phyloP scores from a whole-genome alignment of 37 sponge, comb jelly and placozoan genomes.

The Halichondria panicea region DNA sequence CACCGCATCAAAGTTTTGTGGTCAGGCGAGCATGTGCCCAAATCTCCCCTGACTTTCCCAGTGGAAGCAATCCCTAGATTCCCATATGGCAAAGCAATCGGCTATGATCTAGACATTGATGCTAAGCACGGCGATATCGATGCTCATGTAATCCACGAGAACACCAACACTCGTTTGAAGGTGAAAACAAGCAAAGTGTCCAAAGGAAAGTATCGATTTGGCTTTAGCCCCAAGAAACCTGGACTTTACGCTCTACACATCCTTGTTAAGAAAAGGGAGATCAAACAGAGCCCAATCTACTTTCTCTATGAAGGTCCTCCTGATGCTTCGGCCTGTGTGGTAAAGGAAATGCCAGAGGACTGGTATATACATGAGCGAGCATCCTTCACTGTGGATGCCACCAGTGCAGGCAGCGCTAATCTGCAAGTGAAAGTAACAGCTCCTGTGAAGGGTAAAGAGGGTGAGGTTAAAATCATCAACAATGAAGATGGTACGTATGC shows the following conservation, averaged over 20 bases:
- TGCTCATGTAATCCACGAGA: slow-evolving; percentile 36
- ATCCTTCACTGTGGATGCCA: slow-evolving; percentile 45
- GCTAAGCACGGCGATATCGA: slow-evolving; percentile 45
- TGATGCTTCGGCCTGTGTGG: slow-evolving; percentile 18
- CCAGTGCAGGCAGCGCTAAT: slow-evolving; percentile 64
- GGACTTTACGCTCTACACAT: slow-evolving; percentile 54
- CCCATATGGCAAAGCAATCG: slow-evolving; percentile 32
- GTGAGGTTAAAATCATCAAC: background rate
- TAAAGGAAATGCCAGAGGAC: slow-evolving; percentile 12
- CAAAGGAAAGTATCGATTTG: slow-evolving; percentile 25
- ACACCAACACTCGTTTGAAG: slow-evolving; percentile 34
- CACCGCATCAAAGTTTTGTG: slow-evolving; percentile 56
- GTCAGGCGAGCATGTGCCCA: slow-evolving; percentile 53
- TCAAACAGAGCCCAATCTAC: slow-evolving; percentile 42
- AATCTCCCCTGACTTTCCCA: slow-evolving; percentile 55
- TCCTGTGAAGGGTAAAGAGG: slow-evolving; percentile 7
- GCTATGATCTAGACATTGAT: slow-evolving; percentile 27
- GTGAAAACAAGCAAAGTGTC: slow-evolving; percentile 47
- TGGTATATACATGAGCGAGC: slow-evolving; percentile 32
- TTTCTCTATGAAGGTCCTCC: slow-evolving; percentile 25
- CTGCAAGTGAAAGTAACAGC: slow-evolving; percentile 28
- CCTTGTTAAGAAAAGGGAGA: background rate
- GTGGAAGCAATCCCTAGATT: slow-evolving; percentile 19
- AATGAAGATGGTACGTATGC: slow-evolving; percentile 48
- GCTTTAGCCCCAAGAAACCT: slow-evolving; percentile 38